Evolutionary conservation across 2,113 vertebrate species (phyloP).

Genomic region (Barbus barbus): DNA sequence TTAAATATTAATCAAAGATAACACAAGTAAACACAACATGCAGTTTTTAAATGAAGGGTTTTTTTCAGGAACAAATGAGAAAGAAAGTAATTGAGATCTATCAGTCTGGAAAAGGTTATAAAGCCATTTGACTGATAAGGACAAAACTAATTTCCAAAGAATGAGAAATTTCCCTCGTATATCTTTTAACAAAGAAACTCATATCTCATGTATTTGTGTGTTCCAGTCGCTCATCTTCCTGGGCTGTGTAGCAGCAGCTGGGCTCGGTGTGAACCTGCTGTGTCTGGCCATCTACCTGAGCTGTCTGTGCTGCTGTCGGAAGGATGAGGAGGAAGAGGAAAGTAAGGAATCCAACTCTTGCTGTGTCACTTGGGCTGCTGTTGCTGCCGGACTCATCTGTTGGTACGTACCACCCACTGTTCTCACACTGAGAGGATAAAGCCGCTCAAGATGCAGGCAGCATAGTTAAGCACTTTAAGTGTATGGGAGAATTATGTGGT

Average conservation of each 20-base stretch:
- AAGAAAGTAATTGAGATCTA: no score
- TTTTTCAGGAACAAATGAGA: no score
- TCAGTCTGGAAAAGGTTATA: no score
- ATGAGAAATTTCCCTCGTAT: not conserved
- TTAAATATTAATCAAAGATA: no score
- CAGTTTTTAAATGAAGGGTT: no score
- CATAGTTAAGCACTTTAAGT: not conserved
- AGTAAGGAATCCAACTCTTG: constrained; percentile 83
- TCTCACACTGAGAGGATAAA: not conserved
- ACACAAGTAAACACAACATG: no score
- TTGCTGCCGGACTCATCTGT: constrained; percentile 86
- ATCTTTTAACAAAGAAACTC: not conserved
- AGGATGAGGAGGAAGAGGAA: constrained; percentile 74
- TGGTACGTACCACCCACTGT: constrained; percentile 79
- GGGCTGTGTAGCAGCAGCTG: constrained; percentile 81
- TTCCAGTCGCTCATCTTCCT: constrained; percentile 88
- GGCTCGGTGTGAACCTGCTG: constrained; percentile 89
- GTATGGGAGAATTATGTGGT: not conserved
- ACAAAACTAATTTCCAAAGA: not conserved
- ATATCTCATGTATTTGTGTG: constrained; percentile 3
- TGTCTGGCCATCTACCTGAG: constrained; percentile 84
- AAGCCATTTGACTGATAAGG: not conserved
- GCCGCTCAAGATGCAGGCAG: not conserved
- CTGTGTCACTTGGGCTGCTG: constrained; percentile 90
- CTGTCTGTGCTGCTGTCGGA: constrained; percentile 86